These are phyloP conservation scores for Lethocerus indicus DNA, from an alignment of 1,140 invertebrate genomes.

Conservation along the genomic window DNA sequence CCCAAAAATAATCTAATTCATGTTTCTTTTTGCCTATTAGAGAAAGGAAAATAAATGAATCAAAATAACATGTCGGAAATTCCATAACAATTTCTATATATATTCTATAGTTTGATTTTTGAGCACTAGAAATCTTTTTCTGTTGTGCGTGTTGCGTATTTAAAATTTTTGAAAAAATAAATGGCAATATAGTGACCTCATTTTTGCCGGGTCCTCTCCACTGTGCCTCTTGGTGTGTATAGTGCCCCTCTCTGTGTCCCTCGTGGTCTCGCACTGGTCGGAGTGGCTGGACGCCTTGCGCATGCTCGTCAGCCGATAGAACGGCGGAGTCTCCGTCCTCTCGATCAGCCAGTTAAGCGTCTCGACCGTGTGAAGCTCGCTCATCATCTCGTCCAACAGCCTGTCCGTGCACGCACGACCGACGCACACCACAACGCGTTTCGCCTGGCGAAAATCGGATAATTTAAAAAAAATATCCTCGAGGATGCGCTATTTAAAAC, in stretches of 20 bases:
- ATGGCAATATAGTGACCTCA: constrained; percentile 18
- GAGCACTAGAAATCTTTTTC: too few species aligned
- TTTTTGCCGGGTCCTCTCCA: constrained; percentile 49
- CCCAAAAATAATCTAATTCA: too few species aligned
- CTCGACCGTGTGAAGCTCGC: constrained; percentile 89
- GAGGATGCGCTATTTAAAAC: background rate
- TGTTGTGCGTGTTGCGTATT: too few species aligned
- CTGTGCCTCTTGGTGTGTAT: constrained; percentile 93
- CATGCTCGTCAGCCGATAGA: constrained; percentile 83
- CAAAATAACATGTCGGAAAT: too few species aligned
- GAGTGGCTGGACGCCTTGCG: constrained; percentile 69
- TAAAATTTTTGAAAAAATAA: too few species aligned
- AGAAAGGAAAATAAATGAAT: too few species aligned
- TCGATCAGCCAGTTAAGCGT: constrained; percentile 89
- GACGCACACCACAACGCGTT: constrained; percentile 84
- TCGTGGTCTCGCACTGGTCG: constrained; percentile 17
- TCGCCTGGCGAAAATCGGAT: constrained; percentile 46
- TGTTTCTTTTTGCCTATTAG: too few species aligned
- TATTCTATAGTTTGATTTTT: too few species aligned
- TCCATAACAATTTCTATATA: too few species aligned
- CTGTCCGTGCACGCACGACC: constrained; percentile 77
- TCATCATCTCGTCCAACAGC: constrained; percentile 91
- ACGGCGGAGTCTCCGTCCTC: constrained; percentile 91
- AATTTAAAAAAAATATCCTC: background rate
- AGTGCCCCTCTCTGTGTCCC: constrained; percentile 72